phyloP scores from a whole-genome alignment of 2,888 invertebrate species.

The Sipunculus nudus region DNA sequence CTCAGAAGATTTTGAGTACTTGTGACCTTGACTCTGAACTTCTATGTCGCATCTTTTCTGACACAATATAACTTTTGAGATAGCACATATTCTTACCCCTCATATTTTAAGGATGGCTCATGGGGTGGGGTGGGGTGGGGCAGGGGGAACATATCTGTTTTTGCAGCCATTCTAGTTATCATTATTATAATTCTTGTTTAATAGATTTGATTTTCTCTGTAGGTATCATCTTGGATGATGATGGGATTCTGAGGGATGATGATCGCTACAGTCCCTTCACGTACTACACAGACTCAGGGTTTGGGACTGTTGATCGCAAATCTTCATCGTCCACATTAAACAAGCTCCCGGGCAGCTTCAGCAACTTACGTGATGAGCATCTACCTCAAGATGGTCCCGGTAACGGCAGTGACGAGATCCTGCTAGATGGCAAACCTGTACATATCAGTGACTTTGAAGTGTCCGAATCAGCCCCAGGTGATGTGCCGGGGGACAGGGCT shows the following conservation, averaged over 20 bases:
- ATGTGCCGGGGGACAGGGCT: no score
- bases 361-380: slow-evolving; percentile 10
- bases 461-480: slow-evolving; percentile 48
- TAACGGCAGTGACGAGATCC: slow-evolving; percentile 42
- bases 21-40: no score
- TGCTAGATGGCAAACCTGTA: slow-evolving; percentile 50
- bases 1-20: no score
- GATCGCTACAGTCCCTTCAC: slow-evolving; percentile 47
- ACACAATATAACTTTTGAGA: no score
- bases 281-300: slow-evolving; percentile 56
- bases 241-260: slow-evolving; percentile 59
- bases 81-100: no score
- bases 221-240: slow-evolving; percentile 50
- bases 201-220: no score
- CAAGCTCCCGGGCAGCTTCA: slow-evolving; percentile 9
- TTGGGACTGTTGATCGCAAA: slow-evolving; percentile 24
- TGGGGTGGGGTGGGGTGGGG: no score
- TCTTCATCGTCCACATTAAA: slow-evolving; percentile 19
- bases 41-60: no score
- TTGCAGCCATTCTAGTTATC: no score
- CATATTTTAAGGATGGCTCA: no score
- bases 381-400: not conserved
- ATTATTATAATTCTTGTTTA: no score
- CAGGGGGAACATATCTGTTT: no score
- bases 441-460: slow-evolving; percentile 62